Evolutionary conservation across 2,888 invertebrate species (phyloP).

Genomic region (Rosalia funebris): DNA sequence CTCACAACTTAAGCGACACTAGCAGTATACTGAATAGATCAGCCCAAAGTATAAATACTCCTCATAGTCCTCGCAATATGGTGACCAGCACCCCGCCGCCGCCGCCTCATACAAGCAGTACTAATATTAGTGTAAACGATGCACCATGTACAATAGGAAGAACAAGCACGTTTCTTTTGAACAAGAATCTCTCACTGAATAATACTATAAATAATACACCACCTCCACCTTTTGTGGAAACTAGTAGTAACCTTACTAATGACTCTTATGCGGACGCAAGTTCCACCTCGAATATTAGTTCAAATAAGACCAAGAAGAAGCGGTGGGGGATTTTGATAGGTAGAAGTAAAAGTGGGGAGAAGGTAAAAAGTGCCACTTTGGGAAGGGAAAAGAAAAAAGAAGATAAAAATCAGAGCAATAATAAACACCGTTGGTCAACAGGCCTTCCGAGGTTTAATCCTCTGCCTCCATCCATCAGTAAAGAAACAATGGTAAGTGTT

Average conservation of each 20-base stretch:
- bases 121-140: constrained; percentile 18
- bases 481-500: constrained; percentile 78
- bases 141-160: constrained; percentile 17
- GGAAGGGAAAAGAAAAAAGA: constrained; percentile 72
- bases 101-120: constrained; percentile 11
- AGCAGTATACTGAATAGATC: constrained; percentile 33
- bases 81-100: constrained; percentile 41
- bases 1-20: constrained; percentile 33
- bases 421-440: constrained; percentile 77
- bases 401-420: constrained; percentile 65
- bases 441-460: constrained; percentile 77
- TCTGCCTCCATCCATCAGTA: constrained; percentile 79
- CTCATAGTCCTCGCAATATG: constrained; percentile 31
- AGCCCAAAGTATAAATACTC: constrained; percentile 35
- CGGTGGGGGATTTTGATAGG: constrained; percentile 78
- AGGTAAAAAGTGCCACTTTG: constrained; percentile 75
- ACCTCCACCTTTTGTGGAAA: constrained; percentile 35
- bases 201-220: too few relatives aligned
- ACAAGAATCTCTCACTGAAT: constrained; percentile 35
- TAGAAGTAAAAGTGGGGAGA: constrained; percentile 68
- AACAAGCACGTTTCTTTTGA: constrained; percentile 53
- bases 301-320: constrained; percentile 65
- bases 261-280: constrained; percentile 44
- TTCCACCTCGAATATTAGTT: constrained; percentile 47
- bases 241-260: constrained; percentile 33